Percentiles rank a stretch among this genome's conserved stretches.
Evolutionary conservation across 2,888 invertebrate species (phyloP).

Genomic region (Thyatira batis): DNA sequence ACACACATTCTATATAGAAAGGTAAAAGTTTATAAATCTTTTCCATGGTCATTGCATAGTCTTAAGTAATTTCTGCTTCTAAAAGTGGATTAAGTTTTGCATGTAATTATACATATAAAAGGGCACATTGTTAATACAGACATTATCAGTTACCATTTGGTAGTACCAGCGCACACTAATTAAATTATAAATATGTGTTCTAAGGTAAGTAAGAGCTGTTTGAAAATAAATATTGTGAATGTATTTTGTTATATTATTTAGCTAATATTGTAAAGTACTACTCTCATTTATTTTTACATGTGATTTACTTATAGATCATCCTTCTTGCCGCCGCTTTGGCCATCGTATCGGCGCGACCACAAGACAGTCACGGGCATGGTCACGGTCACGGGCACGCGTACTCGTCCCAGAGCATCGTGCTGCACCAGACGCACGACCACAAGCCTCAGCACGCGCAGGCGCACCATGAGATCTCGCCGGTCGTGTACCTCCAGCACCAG

Average conservation of each 20-base stretch:
- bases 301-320: constrained; percentile 21
- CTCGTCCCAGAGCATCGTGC: constrained; percentile 46
- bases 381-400: constrained; percentile 41
- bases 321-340: constrained; percentile 23
- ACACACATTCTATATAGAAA: constrained; percentile 16
- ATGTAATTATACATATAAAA: neutral
- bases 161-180: neutral
- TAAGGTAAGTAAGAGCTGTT: neutral
- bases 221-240: neutral
- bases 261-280: too few relatives aligned
- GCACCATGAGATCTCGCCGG: constrained; percentile 15
- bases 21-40: constrained; percentile 13
- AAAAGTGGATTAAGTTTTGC: neutral
- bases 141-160: neutral
- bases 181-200: neutral
- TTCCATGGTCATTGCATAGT: neutral
- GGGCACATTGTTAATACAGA: neutral
- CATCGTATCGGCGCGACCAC: constrained; percentile 22
- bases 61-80: neutral
- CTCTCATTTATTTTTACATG: too few relatives aligned
- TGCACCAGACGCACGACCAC: constrained; percentile 36
- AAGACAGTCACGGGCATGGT: constrained; percentile 29
- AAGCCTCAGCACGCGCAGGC: constrained; percentile 12
- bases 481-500: constrained; percentile 6
- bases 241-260: too few relatives aligned